Evolutionary conservation across 2,888 invertebrate genomes (phyloP), one percentile per base, ranked within the genome.

Genomic region (Epistrophe grossulariae): DNA sequence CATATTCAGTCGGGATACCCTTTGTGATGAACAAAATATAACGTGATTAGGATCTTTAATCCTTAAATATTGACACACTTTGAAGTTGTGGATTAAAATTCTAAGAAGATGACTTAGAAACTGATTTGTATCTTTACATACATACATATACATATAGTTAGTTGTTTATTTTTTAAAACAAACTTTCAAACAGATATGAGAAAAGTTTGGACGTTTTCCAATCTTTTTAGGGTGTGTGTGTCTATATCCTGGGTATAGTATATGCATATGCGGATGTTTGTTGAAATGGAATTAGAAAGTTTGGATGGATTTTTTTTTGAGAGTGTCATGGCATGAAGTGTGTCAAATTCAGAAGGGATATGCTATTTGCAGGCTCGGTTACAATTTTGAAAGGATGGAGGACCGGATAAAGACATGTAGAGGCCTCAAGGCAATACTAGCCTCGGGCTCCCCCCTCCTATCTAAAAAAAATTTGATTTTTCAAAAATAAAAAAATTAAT

Each of bases 11-110:
- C 43, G 6, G 45, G 28, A 43, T 13, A 6, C 35, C 50, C 19
- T 60, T 57, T 71, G 52, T 64, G 43, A 68, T 38, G 11, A 66
- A 79, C 45, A 68, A 66, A 66, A 31, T 66, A 50, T 19, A 28
- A 74, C 40, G 9, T 43, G 78, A 78, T 70, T 78, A 43, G 50
- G 17, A 74, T 80, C 50, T 52, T 60, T 68, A 74, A 74, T 74
- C 50, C 66, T 66, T 45, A 52, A 43, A 64, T 71, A 62, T 62
- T 71, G 55, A 62, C 60, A 71, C 55, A 55, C 55, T 71, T 43
- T 70, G 70, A 52, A 55, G 52, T 24, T 52, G 15, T 57, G 17
- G 31, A 43, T 64, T 40, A 35, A 76, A 59, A 68, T 52, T 43
- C 31, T 62, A 40, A 40, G 55, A 24, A 40, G 55, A 24, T 24